phyloP scores from a whole-genome alignment of 2,888 invertebrate genomes.

The Eilema depressum region DNA sequence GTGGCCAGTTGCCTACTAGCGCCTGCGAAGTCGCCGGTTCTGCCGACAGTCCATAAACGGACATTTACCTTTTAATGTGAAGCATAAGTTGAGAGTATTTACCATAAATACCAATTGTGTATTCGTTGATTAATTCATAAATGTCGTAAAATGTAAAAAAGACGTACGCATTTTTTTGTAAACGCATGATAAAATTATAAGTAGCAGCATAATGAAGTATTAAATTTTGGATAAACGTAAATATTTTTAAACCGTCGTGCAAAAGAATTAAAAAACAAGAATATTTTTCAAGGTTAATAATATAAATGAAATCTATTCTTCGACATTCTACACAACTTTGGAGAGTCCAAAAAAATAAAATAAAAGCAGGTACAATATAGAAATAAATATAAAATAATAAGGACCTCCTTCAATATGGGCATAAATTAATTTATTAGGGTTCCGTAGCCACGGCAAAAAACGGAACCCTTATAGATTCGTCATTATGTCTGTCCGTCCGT shows the following conservation, averaged over 20 bases:
- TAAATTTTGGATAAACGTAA: not conserved
- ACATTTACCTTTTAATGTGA: conserved; percentile 52
- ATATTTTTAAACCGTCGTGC: too few species aligned
- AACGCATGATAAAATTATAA: not conserved
- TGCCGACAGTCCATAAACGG: conserved; percentile 51
- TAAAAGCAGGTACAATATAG: too few species aligned
- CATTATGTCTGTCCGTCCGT: too few species aligned
- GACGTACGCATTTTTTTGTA: not conserved
- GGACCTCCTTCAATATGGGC: too few species aligned
- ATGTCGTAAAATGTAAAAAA: conserved; percentile 22
- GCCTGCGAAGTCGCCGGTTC: conserved; percentile 33
- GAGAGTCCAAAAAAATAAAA: too few species aligned
- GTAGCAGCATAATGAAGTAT: not conserved
- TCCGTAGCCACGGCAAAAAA: too few species aligned
- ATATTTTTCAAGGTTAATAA: not conserved
- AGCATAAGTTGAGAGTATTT: conserved; percentile 39
- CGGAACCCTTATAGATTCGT: too few species aligned
- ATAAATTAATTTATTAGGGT: too few species aligned
- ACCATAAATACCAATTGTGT: conserved; percentile 29
- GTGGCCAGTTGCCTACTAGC: conserved; percentile 25
- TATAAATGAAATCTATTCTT: too few species aligned
- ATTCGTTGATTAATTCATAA: conserved; percentile 42
- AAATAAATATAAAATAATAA: not conserved
- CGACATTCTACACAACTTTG: too few species aligned
- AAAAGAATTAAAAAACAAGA: not conserved